phyloP scores from a whole-genome alignment of 1,140 invertebrate genomes.

The Drosophila carrolli region DNA sequence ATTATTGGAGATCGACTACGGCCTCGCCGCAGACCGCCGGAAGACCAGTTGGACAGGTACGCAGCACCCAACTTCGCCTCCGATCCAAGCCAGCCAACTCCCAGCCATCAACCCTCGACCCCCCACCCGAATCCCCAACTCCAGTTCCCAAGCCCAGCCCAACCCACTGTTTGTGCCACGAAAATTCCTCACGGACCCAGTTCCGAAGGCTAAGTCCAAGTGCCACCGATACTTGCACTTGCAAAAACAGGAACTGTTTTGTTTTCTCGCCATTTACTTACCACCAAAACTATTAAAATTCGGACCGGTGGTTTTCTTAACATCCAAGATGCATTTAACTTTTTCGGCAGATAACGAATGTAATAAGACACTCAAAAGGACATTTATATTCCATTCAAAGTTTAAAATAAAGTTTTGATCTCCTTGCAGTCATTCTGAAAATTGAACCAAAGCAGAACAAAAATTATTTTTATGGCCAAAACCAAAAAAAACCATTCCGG shows the following conservation, averaged over 20 bases:
- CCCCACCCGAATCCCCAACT: conserved; percentile 9
- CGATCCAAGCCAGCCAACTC: background rate
- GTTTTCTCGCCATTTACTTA: background rate
- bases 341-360: too few relatives aligned
- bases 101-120: background rate
- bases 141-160: conserved; percentile 2
- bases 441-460: too few relatives aligned
- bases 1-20: conserved; percentile 66
- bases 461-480: too few relatives aligned
- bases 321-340: too few relatives aligned
- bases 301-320: too few relatives aligned
- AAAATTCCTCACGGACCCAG: conserved; percentile 45
- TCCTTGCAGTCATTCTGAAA: too few relatives aligned
- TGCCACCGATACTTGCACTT: conserved; percentile 18
- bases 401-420: too few relatives aligned
- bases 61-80: conserved; percentile 9
- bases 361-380: too few relatives aligned
- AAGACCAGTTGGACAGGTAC: conserved; percentile 70
- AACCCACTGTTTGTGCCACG: conserved; percentile 52
- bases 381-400: too few relatives aligned
- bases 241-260: background rate
- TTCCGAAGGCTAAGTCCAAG: conserved; percentile 26
- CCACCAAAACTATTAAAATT: too few relatives aligned
- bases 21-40: conserved; percentile 60
- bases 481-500: too few relatives aligned